A percentile compares a stretch with the other conserved stretches of the same genome.
Conservation (phyloP, 2,888 invertebrate species). For the Andrena bicolor region DNA sequence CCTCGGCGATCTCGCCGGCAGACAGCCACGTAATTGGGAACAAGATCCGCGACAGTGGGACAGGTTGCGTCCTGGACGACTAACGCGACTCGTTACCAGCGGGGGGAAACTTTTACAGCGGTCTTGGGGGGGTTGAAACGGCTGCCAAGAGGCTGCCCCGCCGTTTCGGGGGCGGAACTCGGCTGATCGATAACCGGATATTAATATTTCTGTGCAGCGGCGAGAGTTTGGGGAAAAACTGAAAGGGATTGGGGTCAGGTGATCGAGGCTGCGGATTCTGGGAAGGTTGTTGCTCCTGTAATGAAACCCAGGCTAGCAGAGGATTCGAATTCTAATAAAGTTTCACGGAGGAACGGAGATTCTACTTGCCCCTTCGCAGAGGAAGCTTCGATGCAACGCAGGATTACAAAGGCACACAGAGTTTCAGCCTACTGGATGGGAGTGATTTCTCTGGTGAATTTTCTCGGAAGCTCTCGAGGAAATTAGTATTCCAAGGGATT, state of each 20-base stretch:
- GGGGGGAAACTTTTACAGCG: constrained; percentile 41
- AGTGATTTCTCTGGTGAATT: no score
- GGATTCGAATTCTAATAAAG: constrained; percentile 5
- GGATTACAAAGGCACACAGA: background rate
- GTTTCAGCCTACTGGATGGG: background rate
- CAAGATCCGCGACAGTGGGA: constrained; percentile 46
- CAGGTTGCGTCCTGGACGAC: constrained; percentile 28
- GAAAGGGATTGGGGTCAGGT: constrained; percentile 26
- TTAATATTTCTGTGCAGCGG: constrained; percentile 21
- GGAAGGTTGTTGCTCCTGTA: background rate
- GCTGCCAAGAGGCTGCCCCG: constrained; percentile 2
- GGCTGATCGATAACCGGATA: constrained; percentile 38
- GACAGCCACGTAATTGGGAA: constrained; percentile 32
- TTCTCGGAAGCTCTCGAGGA: no score
- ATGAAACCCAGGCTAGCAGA: background rate
- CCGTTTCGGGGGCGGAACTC: constrained; percentile 13
- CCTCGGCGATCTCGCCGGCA: constrained; percentile 18
- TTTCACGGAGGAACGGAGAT: background rate
- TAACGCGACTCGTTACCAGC: constrained; percentile 30
- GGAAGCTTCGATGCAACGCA: background rate
- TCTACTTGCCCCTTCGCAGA: background rate
- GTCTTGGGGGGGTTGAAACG: constrained; percentile 21
- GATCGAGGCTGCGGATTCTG: background rate
- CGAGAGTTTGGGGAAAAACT: constrained; percentile 4
- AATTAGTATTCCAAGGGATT: no score